Base-by-base conservation (phyloP, 2,888 invertebrate species). In the Merodon equestris region DNA sequence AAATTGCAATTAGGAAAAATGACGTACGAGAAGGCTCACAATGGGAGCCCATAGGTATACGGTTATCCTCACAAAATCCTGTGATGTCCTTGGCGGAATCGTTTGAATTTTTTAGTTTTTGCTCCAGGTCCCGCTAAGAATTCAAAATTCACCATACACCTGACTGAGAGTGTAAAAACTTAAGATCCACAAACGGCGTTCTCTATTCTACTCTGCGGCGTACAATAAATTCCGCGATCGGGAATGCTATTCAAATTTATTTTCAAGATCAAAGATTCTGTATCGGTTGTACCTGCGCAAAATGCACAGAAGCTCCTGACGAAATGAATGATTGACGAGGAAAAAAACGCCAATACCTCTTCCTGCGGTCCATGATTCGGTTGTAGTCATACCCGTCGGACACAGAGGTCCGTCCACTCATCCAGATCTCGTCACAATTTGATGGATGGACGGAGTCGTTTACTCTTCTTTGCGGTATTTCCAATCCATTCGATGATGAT, bases 171-270 rank as follows among this genome's bases (percentile, higher is more conserved):
- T 66, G 72, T 4, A 27, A 27, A 27, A 27, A 27, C 27, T 27
- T 27, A 7, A 2, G 27, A 27, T 27, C 27, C 27, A 27, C 7
- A 4, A 7, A 7, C 27, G 27, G 27, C 27, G 27, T 27, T 27
- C 27, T 27, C 27, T 27, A 4, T 7, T 7, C 27, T 27, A 2
- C 27, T 27, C 27, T 27, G 27, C 27, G 27, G 27, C 7, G 7
- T 2, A 27, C 27, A 27, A 4, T 54, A 68, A 79, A 79, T 79
- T 79, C 79, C 79, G 74, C 10, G 68, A 61, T n/a, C 9, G 53
- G 15, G 79, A 79, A 79, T 79, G 79, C 68, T 79, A 79, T 79
- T 79, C 79, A 79, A 79, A 79, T 79, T 79, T 79, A 79, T 79
- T 79, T 79, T 58, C 27, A 40, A 68, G 79, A 79, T 79, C 79